A percentile compares a stretch with the other conserved stretches of the same genome.
Evolutionary conservation across 2,888 invertebrate genomes (phyloP).

Genomic region (Andrena camellia): DNA sequence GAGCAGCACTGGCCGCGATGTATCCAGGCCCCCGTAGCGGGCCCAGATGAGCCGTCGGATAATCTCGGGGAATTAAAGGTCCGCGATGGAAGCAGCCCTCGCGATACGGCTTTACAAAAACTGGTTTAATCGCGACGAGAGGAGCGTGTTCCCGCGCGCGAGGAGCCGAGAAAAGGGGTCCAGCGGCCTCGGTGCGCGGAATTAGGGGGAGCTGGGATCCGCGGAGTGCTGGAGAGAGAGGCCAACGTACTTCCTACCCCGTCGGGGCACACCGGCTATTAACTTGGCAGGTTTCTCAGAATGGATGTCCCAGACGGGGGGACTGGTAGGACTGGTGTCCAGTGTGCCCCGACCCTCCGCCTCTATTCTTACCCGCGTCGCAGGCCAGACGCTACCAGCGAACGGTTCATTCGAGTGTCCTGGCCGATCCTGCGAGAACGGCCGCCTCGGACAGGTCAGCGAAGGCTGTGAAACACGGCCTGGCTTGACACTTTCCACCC

Average conservation of each 20-base stretch:
- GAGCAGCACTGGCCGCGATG: background rate
- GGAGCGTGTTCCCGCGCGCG: background rate
- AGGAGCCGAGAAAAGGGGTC: background rate
- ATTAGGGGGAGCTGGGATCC: slow-evolving; percentile 35
- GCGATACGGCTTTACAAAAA: slow-evolving; percentile 38
- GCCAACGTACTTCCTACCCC: slow-evolving; percentile 71
- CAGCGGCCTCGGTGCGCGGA: slow-evolving; percentile 3
- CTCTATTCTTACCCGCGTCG: slow-evolving; percentile 56
- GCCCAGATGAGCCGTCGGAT: slow-evolving; percentile 25
- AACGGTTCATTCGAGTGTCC: background rate
- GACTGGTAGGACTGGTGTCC: slow-evolving; percentile 65
- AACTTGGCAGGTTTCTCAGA: slow-evolving; percentile 76
- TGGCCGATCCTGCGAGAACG: slow-evolving; percentile 2
- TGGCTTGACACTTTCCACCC: slow-evolving; percentile 36
- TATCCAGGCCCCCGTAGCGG: background rate
- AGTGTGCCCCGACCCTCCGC: slow-evolving; percentile 56
- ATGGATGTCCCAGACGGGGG: slow-evolving; percentile 69
- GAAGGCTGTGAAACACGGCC: slow-evolving; percentile 67
- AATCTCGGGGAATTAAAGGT: slow-evolving; percentile 32
- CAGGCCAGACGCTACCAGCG: slow-evolving; percentile 21
- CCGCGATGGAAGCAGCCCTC: background rate
- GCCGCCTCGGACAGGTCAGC: slow-evolving; percentile 64
- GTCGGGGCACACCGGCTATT: slow-evolving; percentile 70
- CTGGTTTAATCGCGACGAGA: slow-evolving; percentile 36
- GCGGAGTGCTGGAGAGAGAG: slow-evolving; percentile 30